Conservation (phyloP, 2,888 invertebrate genomes). For the Conops quadrifasciatus region DNA sequence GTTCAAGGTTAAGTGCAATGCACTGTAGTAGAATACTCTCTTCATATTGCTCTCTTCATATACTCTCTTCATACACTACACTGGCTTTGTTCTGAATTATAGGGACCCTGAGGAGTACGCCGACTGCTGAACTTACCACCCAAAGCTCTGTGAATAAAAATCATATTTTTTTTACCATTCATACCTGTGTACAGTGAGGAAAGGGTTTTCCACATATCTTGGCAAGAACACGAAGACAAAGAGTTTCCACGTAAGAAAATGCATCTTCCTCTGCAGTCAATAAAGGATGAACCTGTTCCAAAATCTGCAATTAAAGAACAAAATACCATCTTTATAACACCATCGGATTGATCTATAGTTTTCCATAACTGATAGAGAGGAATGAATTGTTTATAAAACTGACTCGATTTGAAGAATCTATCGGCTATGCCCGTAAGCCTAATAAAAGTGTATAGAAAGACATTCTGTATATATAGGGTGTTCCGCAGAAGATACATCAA, state of each 20-base stretch:
- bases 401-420: not conserved
- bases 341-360: no score
- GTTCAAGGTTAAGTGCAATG: no score
- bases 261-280: slow-evolving; percentile 88
- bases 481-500: no score
- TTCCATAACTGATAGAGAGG: slow-evolving; percentile 27
- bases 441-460: not conserved
- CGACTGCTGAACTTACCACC: no score
- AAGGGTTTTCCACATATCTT: slow-evolving; percentile 88
- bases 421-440: not conserved
- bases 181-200: slow-evolving; percentile 80
- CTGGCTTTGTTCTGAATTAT: no score
- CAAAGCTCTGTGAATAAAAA: no score
- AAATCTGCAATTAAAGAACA: slow-evolving; percentile 70
- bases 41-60: no score
- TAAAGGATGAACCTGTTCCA: slow-evolving; percentile 90
- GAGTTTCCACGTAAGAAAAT: slow-evolving; percentile 88
- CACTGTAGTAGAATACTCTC: no score
- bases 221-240: slow-evolving; percentile 86
- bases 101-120: no score
- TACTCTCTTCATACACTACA: no score
- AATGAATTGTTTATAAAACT: not conserved
- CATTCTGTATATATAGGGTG: not conserved
- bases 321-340: slow-evolving; percentile 21
- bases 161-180: slow-evolving; percentile 9